A percentile compares a stretch with the other conserved stretches of the same genome.
phyloP scores from a whole-genome alignment of 2,797 vertebrate genomes.

The Protonibea diacanthus region DNA sequence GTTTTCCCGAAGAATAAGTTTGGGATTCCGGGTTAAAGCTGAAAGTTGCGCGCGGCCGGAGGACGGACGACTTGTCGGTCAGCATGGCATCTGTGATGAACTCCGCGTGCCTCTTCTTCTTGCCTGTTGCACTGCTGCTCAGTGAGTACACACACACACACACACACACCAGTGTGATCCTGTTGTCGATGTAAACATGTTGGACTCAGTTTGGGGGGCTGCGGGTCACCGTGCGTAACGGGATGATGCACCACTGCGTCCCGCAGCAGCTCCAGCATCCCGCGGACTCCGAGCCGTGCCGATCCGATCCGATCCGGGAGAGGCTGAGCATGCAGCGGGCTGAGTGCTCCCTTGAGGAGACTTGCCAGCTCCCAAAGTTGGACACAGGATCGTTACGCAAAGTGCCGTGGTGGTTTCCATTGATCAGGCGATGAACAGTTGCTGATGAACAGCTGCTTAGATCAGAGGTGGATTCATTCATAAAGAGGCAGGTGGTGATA shows the following conservation, averaged over 20 bases:
- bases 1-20: neutral
- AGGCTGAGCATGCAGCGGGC: slow-evolving; percentile 35
- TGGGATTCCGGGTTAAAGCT: slow-evolving; percentile 14
- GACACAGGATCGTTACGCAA: slow-evolving; percentile 23
- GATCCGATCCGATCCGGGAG: too few species aligned
- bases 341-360: neutral
- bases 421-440: neutral
- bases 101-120: slow-evolving; percentile 77
- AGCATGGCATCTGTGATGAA: slow-evolving; percentile 79
- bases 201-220: neutral
- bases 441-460: slow-evolving; percentile 11
- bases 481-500: neutral
- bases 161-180: neutral
- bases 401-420: slow-evolving; percentile 9
- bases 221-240: neutral
- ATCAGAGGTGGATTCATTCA: neutral
- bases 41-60: slow-evolving; percentile 28
- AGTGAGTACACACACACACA: slow-evolving; percentile 75
- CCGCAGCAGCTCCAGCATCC: neutral
- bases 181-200: neutral
- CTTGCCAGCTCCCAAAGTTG: slow-evolving; percentile 20
- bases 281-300: slow-evolving; percentile 21
- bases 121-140: slow-evolving; percentile 88
- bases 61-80: slow-evolving; percentile 50
- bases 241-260: neutral